Percentiles rank a stretch among this genome's conserved stretches.
Evolutionary conservation across 2,888 invertebrate species (phyloP).

Genomic region (Caenorhabditis afra): DNA sequence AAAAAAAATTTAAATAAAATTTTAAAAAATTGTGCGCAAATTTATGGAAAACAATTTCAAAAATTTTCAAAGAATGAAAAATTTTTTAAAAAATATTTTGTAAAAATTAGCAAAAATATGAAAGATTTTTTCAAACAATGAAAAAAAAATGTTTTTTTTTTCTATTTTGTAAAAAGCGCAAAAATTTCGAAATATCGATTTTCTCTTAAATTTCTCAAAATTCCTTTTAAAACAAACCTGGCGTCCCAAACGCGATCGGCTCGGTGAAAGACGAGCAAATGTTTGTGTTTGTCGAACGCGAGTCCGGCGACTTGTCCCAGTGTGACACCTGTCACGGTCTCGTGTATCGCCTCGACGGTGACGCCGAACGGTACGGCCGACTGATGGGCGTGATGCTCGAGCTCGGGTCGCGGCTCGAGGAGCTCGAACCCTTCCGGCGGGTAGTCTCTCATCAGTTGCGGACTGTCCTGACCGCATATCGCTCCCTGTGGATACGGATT

Average conservation of each 20-base stretch:
- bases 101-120: too few species aligned
- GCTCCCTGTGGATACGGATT: slow-evolving; percentile 80
- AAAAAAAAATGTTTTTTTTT: too few species aligned
- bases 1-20: not conserved
- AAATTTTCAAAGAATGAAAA: not conserved
- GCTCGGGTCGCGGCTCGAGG: slow-evolving; percentile 76
- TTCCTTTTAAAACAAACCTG: slow-evolving; percentile 62
- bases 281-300: slow-evolving; percentile 87
- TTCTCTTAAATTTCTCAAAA: too few species aligned
- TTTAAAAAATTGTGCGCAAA: not conserved
- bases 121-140: too few species aligned
- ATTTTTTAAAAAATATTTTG: not conserved
- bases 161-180: too few species aligned
- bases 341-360: slow-evolving; percentile 65
- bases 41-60: not conserved
- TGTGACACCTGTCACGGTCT: slow-evolving; percentile 65
- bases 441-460: slow-evolving; percentile 64
- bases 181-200: too few species aligned
- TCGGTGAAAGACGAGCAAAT: slow-evolving; percentile 91
- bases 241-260: slow-evolving; percentile 87
- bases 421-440: slow-evolving; percentile 68
- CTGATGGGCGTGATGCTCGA: slow-evolving; percentile 82
- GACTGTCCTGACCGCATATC: slow-evolving; percentile 63
- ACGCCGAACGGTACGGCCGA: slow-evolving; percentile 78
- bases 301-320: slow-evolving; percentile 88